A percentile compares a stretch with the other conserved stretches of the same genome.
phyloP scores from a whole-genome alignment of 1,140 invertebrate species.

The Cheumatopsyche charites region DNA sequence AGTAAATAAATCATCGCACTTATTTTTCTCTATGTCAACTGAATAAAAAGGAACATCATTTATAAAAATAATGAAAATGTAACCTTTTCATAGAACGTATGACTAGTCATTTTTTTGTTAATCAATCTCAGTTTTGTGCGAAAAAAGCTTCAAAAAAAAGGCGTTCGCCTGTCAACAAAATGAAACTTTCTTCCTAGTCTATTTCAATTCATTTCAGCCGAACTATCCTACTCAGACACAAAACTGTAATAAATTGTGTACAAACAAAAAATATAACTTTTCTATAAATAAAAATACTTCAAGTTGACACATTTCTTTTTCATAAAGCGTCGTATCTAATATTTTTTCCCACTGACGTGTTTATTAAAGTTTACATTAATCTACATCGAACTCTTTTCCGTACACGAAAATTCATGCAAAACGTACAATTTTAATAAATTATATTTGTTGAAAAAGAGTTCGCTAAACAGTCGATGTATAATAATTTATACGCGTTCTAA shows the following conservation, averaged over 20 bases:
- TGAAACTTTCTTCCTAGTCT: background rate
- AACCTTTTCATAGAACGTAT: background rate
- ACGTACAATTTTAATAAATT: no score
- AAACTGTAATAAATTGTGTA: background rate
- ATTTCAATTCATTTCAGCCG: background rate
- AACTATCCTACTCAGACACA: background rate
- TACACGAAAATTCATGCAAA: no score
- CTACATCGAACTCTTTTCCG: no score
- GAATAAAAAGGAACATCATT: no score
- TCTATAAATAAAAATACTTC: background rate
- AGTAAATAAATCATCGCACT: no score
- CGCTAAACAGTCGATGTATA: background rate
- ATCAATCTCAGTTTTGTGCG: background rate
- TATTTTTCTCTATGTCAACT: no score
- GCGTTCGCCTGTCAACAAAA: background rate
- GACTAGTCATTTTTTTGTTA: slow-evolving; percentile 1
- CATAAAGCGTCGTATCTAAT: no score
- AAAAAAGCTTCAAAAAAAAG: background rate
- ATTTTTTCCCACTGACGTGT: no score
- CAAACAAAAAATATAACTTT: background rate
- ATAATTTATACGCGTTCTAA: slow-evolving; percentile 9
- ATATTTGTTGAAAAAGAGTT: background rate
- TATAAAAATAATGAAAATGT: no score
- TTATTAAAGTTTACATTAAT: no score
- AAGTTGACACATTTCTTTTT: background rate